Conservation (phyloP, 2,888 invertebrate genomes). For the Drosophila barbarae region DNA sequence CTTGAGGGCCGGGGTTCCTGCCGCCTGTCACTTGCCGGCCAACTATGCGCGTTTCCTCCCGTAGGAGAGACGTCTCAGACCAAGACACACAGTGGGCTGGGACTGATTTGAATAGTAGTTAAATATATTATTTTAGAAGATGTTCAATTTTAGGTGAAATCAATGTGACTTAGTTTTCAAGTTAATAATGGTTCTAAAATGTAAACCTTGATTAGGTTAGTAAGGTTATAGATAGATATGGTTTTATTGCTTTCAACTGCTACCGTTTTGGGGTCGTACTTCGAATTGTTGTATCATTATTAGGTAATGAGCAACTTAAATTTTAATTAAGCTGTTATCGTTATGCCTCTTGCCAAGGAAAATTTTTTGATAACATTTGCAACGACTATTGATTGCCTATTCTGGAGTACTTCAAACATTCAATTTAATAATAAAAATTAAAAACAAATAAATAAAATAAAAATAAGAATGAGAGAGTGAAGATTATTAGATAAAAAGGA, state of each 20-base stretch:
- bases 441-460: background rate
- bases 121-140: background rate
- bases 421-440: background rate
- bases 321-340: conserved; percentile 6
- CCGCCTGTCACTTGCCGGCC: conserved; percentile 16
- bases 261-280: background rate
- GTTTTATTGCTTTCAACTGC: background rate
- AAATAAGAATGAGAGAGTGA: background rate
- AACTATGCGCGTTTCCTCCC: conserved; percentile 30
- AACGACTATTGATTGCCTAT: background rate
- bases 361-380: conserved; percentile 3
- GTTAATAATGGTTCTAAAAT: background rate
- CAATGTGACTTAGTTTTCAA: background rate
- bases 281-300: background rate
- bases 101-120: background rate
- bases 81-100: conserved; percentile 15
- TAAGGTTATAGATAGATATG: background rate
- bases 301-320: background rate
- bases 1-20: conserved; percentile 5
- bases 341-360: background rate
- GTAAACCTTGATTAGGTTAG: background rate
- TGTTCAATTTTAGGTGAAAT: background rate
- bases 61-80: conserved; percentile 8
- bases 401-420: background rate
- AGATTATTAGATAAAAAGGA: background rate